Percentiles rank a stretch among this genome's conserved stretches.
These are phyloP conservation scores for Stomatorhinus ivindoensis DNA, from an alignment of 2,113 vertebrate genomes.

Conservation along the genomic window DNA sequence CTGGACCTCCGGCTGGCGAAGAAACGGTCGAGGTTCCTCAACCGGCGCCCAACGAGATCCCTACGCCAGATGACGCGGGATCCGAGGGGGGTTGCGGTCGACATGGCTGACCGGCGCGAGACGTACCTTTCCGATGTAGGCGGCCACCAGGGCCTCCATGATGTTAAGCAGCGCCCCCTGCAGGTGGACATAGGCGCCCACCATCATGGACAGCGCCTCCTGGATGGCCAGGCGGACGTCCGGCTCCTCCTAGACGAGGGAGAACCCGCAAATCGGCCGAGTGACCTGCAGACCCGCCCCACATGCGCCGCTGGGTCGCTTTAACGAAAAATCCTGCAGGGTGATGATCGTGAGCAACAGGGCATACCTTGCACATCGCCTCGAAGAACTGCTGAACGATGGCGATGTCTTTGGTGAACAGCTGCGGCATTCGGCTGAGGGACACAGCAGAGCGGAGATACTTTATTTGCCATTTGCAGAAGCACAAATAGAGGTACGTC, in stretches of 20 bases:
- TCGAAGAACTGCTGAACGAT: slow-evolving; percentile 97
- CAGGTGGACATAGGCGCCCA: slow-evolving; percentile 84
- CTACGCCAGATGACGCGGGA: neutral
- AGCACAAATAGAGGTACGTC: neutral
- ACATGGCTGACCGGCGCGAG: too few relatives aligned
- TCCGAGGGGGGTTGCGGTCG: too few relatives aligned
- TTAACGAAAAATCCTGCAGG: neutral
- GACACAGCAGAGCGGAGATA: neutral
- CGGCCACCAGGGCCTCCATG: slow-evolving; percentile 95
- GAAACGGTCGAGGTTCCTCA: neutral
- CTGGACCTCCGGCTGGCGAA: slow-evolving; percentile 86
- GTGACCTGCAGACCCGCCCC: neutral
- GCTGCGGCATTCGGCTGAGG: slow-evolving; percentile 91
- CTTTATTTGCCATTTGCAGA: neutral
- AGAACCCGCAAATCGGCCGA: neutral
- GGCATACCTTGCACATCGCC: slow-evolving; percentile 88
- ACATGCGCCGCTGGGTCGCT: neutral
- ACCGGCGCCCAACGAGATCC: neutral
- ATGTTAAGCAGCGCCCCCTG: slow-evolving; percentile 91
- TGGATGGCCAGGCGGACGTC: slow-evolving; percentile 95
- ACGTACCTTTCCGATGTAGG: slow-evolving; percentile 86
- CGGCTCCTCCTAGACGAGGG: slow-evolving; percentile 72
- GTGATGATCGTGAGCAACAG: neutral
- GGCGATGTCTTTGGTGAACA: slow-evolving; percentile 96
- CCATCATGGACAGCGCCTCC: slow-evolving; percentile 97